Evolutionary conservation across 2,888 invertebrate species (phyloP), one percentile per base, ranked within the genome.

Genomic region (Meghimatium bilineatum): DNA sequence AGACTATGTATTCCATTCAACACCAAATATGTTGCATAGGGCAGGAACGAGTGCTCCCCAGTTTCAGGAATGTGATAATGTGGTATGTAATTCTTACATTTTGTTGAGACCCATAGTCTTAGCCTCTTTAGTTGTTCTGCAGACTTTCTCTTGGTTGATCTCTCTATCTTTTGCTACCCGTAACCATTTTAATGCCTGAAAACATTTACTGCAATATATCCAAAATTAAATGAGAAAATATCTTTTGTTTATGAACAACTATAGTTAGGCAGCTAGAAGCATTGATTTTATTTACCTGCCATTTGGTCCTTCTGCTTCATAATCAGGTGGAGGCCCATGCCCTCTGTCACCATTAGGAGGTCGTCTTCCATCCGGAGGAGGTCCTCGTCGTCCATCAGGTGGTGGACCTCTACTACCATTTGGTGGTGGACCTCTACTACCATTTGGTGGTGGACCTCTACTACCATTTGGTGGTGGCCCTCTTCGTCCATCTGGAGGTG

Each of bases 251-350:
- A 60, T 60, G 26, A 60, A 23, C 26, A 5, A 60, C 14, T 5
- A 26, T 60, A 60, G 60, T 60, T 69, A 26, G 17, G 17, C 14
- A 20, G 0, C 5, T 29, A 78, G 10, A 78, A n/a, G 36, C 1
- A 66, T 10, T 0, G 23, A 63, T n/a, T 36, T 63, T 63, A 36
- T 8, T 74, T 32, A 74, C 52, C 52, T 32, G 20, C 20, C 38
- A 32, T 74, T 32, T 52, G 17, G 32, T 17, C 52, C 52, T 32
- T 69, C 69, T 17, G 71, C 56, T 23, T 56, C 60, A 60, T 69
- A n/a, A 17, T 85, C 85, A 36, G 87, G 80, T 20, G 85, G 87
- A 34, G 85, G 85, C 8, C 87, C 85, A 56, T 85, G 81, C 84
- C 84, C 72, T 87, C 86, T 14, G 74, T 44, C 44, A 32, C 29